Conservation (phyloP, 2,888 invertebrate species). For the Tromatobia lineatoria region DNA sequence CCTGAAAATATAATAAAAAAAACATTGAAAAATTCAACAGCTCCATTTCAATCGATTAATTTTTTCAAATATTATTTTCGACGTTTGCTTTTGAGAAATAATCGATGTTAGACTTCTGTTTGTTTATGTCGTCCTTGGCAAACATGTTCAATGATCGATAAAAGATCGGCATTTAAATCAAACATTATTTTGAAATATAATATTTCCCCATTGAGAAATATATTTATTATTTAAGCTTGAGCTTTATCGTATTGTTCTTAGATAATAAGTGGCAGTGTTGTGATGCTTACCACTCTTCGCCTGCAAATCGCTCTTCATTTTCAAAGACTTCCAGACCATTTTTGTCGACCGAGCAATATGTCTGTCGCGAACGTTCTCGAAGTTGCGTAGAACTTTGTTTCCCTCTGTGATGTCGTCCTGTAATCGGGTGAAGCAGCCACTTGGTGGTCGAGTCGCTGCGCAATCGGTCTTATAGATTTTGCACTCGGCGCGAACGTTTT, state of each 20-base stretch:
- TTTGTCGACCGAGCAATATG: slow-evolving; percentile 59
- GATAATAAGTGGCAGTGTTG: background rate
- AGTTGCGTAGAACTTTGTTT: slow-evolving; percentile 33
- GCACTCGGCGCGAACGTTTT: slow-evolving; percentile 65
- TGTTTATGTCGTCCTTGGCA: too few species aligned
- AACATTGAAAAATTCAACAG: too few species aligned
- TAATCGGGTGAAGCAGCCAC: slow-evolving; percentile 50
- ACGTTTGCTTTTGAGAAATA: too few species aligned
- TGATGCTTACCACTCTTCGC: slow-evolving; percentile 72
- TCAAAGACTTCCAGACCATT: slow-evolving; percentile 79
- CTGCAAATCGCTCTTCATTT: slow-evolving; percentile 74
- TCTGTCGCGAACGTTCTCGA: slow-evolving; percentile 58
- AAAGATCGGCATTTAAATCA: too few species aligned
- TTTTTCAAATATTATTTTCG: too few species aligned
- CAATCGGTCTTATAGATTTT: slow-evolving; percentile 73
- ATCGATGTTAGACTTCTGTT: too few species aligned
- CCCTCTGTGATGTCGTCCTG: slow-evolving; percentile 37
- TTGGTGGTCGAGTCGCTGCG: slow-evolving; percentile 59
- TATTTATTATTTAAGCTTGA: background rate
- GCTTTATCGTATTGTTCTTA: background rate
- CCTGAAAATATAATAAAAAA: too few species aligned
- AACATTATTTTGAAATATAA: too few species aligned
- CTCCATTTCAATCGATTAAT: too few species aligned
- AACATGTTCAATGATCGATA: too few species aligned
- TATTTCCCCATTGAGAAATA: too few species aligned